Conservation (phyloP, 2,797 vertebrate genomes). For the Lepilemur ruficaudatus region DNA sequence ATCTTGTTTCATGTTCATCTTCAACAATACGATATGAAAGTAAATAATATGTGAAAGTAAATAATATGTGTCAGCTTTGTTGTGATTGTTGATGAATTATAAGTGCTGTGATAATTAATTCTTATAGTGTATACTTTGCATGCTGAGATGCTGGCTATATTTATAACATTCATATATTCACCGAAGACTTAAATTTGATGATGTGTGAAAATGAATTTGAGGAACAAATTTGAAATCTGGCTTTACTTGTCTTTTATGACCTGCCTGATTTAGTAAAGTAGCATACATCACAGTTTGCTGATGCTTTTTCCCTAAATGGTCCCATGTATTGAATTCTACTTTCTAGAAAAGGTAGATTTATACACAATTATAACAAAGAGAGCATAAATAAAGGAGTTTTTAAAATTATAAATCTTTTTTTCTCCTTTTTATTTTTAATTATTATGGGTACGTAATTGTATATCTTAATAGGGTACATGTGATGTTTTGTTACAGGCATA, state of each 20-base stretch:
- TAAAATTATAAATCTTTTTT: neutral
- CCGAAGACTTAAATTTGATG: neutral
- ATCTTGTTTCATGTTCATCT: constrained; percentile 30
- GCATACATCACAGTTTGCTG: neutral
- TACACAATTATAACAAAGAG: neutral
- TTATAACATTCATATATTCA: constrained; percentile 36
- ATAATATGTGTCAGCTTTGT: constrained; percentile 25
- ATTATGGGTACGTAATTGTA: neutral
- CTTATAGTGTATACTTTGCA: neutral
- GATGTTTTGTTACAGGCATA: neutral
- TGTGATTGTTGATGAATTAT: constrained; percentile 32
- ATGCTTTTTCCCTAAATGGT: neutral
- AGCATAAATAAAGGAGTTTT: neutral
- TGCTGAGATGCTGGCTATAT: constrained; percentile 1
- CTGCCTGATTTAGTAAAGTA: neutral
- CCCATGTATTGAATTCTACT: neutral
- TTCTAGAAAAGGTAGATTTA: neutral
- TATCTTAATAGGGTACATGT: neutral
- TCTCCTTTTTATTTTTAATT: neutral
- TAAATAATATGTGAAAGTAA: constrained; percentile 47
- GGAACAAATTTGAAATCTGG: neutral
- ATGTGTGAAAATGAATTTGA: constrained; percentile 29
- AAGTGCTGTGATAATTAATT: constrained; percentile 48
- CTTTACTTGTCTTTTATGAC: neutral
- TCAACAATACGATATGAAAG: neutral